Evolutionary conservation across 2,888 invertebrate species (phyloP), one percentile per base, ranked within the genome.

Genomic region (Tinea trinotella): DNA sequence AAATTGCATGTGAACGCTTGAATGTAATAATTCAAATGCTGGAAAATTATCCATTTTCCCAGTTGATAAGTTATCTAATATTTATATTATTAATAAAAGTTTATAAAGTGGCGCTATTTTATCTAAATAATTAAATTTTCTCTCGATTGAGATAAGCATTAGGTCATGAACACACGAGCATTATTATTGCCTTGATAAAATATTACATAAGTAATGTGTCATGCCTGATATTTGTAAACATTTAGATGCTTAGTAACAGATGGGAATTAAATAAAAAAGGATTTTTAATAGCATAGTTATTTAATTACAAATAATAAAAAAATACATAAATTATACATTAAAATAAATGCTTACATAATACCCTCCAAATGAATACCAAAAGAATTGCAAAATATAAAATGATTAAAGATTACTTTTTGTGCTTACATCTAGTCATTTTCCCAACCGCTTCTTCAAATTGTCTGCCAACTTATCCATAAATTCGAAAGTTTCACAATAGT

Each of bases 401-500:
- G 12, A 58, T 75, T 64, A 82, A 58, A 83, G 67, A 62, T 70
- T 76, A 67, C 76, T 70, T 62, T 62, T 59, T 59, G 62, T 24
- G 52, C 59, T 54, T 52, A 54, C 50, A 58, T 54, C 56, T 61
- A 88, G 88, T 90, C 89, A 90, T 61, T 80, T 78, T 19, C 70
- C 71, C 57, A 93, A 70, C 62, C 88, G 90, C 61, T 89, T 89
- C 59, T 88, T 89, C 61, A 99, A 85, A 75, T 98, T 98, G 60
- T 95, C 95, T 24, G 96, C 97, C 59, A 99, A 77, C 70, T 98
- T 98, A 71, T 98, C 91, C 87, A 99, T 91, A 75, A 99, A 99
- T 67, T 96, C 97, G 73, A 99, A 98, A 0, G 99, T 99, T 86
- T 97, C 97, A 75, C 95, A 87, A 74, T 99, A 99, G 81, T 99